phyloP scores from a whole-genome alignment of 37 sponge, comb jelly and placozoan genomes.

The Diacarnus erythraeanus region DNA sequence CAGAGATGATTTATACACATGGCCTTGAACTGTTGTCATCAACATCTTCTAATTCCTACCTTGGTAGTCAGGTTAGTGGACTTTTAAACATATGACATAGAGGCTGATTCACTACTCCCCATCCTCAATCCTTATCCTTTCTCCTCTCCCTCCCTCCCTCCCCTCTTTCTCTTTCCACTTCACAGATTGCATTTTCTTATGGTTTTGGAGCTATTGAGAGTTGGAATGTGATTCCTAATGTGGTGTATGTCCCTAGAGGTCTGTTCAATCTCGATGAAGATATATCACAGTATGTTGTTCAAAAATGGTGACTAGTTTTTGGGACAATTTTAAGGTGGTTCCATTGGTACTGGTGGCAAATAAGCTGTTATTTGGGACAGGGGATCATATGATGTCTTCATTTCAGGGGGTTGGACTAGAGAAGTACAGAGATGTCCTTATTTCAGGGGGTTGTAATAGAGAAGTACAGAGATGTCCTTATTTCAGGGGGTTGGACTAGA shows the following conservation, averaged over 20 bases:
- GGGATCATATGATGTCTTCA: too few relatives aligned
- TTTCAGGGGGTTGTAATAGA: too few relatives aligned
- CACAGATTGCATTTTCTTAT: slow-evolving; percentile 53
- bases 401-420: too few relatives aligned
- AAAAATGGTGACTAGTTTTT: too few relatives aligned
- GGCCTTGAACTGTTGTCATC: slow-evolving; percentile 37
- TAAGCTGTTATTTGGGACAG: too few relatives aligned
- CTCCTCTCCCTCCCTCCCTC: not conserved
- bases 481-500: too few relatives aligned
- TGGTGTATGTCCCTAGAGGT: slow-evolving; percentile 38
- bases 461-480: too few relatives aligned
- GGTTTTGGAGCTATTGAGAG: slow-evolving; percentile 30
- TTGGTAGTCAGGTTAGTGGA: slow-evolving; percentile 4
- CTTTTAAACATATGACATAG: not conserved
- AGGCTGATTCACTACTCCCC: not conserved
- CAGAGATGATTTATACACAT: slow-evolving; percentile 49
- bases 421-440: too few relatives aligned
- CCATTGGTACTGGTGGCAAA: too few relatives aligned
- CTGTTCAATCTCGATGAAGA: slow-evolving; percentile 36
- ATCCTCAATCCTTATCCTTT: not conserved
- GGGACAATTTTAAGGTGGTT: too few relatives aligned
- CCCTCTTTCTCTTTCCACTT: not conserved
- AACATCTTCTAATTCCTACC: not conserved
- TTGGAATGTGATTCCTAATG: slow-evolving; percentile 16
- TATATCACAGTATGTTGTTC: slow-evolving; percentile 41